Evolutionary conservation across 2,113 vertebrate species (phyloP), one percentile per base, ranked within the genome.

Genomic region (Megaceryle torquata): DNA sequence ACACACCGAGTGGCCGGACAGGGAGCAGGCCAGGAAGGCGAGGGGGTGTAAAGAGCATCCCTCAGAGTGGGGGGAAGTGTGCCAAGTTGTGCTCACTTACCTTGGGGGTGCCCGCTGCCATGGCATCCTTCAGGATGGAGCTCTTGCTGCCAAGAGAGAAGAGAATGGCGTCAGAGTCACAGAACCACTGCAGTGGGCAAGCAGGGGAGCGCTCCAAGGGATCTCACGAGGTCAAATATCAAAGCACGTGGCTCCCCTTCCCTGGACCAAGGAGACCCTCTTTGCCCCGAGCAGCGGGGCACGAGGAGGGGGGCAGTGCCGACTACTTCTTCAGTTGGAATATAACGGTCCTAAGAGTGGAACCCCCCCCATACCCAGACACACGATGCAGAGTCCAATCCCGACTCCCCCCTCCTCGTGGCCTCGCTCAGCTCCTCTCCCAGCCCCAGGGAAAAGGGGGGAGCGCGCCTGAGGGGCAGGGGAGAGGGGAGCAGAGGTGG

Each of bases 61-160:
- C 15, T n/a, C 4, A 3, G 14, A 1, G 31, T 2, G 15, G 13
- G 4, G 11, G 21, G 39, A 71, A 41, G 21, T 6, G 26, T 86
- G 46, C 41, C 0, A 18, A 63, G 50, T 68, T 88, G 79, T 81
- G 29, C 20, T 93, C 60, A 96, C 99, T 99, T 98, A 99, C 99
- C 99, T 99, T 99, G 68, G 99, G 99, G 71, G 99, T 99, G 93
- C 99, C 99, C 13, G 99, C 99, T 92, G 98, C 97, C 96, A 98
- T 98, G 88, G 95, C 97, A 96, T 99, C 99, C 98, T 99, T 99
- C 98, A 99, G 97, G 93, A 98, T 98, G 70, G 98, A 97, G 97
- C 98, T 99, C 98, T 99, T 99, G 98, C 99, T 99, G 96, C 82
- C 97, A 97, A 98, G 90, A 98, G 95, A 98, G 91, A 98, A 97